Evolutionary conservation across 1,140 invertebrate species (phyloP).

Genomic region (Drosophila baimaii): DNA sequence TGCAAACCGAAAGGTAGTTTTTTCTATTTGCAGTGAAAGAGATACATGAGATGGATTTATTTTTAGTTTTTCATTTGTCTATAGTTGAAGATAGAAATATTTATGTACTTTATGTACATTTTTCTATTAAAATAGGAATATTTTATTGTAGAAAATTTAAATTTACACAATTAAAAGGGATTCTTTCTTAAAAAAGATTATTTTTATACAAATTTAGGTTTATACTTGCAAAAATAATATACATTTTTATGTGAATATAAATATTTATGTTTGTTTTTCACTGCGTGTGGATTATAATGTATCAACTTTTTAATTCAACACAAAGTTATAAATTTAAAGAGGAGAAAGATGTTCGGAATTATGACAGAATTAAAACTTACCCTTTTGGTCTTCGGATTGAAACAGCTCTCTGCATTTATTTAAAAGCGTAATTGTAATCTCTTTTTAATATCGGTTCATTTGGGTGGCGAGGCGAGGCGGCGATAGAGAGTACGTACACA

Average conservation of each 20-base stretch:
- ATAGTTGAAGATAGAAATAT: no score
- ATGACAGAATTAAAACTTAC: conserved; percentile 1
- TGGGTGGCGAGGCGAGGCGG: conserved; percentile 6
- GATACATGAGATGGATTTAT: not conserved
- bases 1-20: not conserved
- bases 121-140: no score
- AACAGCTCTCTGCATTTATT: conserved; percentile 28
- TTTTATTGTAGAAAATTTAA: no score
- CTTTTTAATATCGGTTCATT: conserved; percentile 29
- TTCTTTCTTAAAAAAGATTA: no score
- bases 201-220: no score
- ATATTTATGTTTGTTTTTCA: no score
- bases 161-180: no score
- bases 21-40: not conserved
- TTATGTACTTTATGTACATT: no score
- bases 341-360: not conserved
- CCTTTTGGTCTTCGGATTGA: conserved; percentile 10
- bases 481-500: not conserved
- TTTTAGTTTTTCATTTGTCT: not conserved
- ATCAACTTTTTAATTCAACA: not conserved
- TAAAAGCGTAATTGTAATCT: conserved; percentile 18
- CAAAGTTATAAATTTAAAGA: not conserved
- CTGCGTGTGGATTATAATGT: no score
- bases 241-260: no score
- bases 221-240: no score